Evolutionary conservation across 2,797 vertebrate species (phyloP), one percentile per base, ranked within the genome.

Genomic region (Bradypodion pumilum): DNA sequence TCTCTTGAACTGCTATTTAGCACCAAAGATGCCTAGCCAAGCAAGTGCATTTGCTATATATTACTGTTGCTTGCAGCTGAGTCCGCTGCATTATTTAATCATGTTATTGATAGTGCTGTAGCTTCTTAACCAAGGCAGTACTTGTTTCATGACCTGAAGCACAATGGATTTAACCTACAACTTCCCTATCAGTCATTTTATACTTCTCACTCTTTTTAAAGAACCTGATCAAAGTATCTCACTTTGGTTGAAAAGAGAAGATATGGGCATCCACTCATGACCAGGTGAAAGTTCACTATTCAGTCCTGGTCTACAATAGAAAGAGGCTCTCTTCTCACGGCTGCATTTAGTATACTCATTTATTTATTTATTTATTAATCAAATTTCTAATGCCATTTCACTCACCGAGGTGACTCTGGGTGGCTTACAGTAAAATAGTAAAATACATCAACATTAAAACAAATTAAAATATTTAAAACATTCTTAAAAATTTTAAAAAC

Each of bases 171-270:
- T n/a, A n/a, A 72, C 29, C 66, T 1, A 13, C 13, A 81, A 81
- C 40, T 42, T 72, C 59, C 40, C 35, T 60, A 37, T 72, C 79
- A 81, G 37, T 82, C 80, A 74, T 72, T 25, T 62, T 74, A 62
- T 15, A 74, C 70, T 63, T 74, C 40, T 81, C 5, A 27, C 62
- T 74, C 35, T 21, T 82, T 63, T 27, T 35, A 72, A 80, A 72
- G 68, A 80, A 66, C 66, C 37, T 56, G 69, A 81, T 62, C 80
- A 82, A 29, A 19, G 35, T 68, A 12, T 49, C 65, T 52, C 27
- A 83, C 65, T 63, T 44, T 75, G 65, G 46, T 37, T 42, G 35
- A 19, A 75, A 52, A 75, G 62, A 19, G 62, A 49, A 82, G 46
- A 65, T 82, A 46, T 49, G 40, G 65, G 5, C 29, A 78, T 78